Base-by-base conservation (phyloP, 53 echinoderm and acorn worm species). In the Hippasteria phrygiana region DNA sequence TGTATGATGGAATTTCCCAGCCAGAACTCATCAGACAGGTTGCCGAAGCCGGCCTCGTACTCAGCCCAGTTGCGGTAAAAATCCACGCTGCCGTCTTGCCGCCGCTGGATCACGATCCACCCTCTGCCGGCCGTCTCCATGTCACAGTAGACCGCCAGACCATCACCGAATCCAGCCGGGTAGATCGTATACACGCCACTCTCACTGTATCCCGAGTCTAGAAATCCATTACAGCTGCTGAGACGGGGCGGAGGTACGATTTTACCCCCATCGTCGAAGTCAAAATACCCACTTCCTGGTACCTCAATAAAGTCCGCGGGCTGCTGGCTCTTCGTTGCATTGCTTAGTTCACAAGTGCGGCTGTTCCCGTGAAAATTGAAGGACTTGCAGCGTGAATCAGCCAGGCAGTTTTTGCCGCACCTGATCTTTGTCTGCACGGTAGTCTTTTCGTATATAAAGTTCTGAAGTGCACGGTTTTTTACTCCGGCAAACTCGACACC, bases 111-210 rank as follows among this genome's bases (percentile, higher is more conserved):
- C 1, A 80, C 62, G 40, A 80, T 40, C 80, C 80, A 80, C 5
- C 80, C 80, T 63, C 80, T 43, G 7, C 26, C 62, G 28, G 17
- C 42, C 1, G 72, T 40, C 72, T 72, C 17, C 63, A 80, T 63
- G 27, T 80, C 81, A 16, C 81, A 81, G 62, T 45, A 81, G 11
- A 81, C 78, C 59, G 32, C 20, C 36, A 78, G 17, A 12, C 63
- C 64, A 29, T 42, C 65, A 32, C 42, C 64, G 29, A 29, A 10
- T 40, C 39, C 81, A 28, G 14, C 63, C 8, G 65, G 81, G 8
- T 59, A 81, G 31, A 65, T 81, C 0, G 81, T 65, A 29, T 81
- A 81, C 28, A 81, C 18, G 65, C 65, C 81, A 29, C 45, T 81
- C 5, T 8, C 17, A 34, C 11, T 5, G 32, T 81, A 24, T 31